Evolutionary conservation across 2,888 invertebrate genomes (phyloP).

Genomic region (Helicoverpa assulta): DNA sequence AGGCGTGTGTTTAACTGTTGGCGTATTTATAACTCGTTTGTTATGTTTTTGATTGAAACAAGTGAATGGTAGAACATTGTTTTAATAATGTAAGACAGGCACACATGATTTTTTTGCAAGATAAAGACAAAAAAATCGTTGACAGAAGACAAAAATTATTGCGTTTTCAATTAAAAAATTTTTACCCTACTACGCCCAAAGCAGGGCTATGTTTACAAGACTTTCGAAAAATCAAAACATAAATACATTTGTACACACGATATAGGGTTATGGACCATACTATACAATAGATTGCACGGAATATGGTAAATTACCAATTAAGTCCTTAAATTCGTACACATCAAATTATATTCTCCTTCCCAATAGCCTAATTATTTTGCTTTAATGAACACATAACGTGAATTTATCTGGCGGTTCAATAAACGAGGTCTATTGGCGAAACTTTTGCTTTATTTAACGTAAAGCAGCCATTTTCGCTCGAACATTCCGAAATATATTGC

Average conservation of each 20-base stretch:
- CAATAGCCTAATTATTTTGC: neutral
- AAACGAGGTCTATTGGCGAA: constrained; percentile 18
- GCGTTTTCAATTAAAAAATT: too few relatives aligned
- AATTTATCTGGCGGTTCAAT: constrained; percentile 37
- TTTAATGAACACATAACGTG: constrained; percentile 34
- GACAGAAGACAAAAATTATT: too few relatives aligned
- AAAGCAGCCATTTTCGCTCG: constrained; percentile 22
- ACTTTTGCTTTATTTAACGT: constrained; percentile 28
- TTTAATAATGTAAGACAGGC: neutral
- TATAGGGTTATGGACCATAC: too few relatives aligned
- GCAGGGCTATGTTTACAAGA: too few relatives aligned
- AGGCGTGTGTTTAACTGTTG: constrained; percentile 27
- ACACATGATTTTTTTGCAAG: neutral
- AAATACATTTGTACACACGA: too few relatives aligned
- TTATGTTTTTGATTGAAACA: constrained; percentile 21
- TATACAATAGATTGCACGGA: too few relatives aligned
- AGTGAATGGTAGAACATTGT: constrained; percentile 11
- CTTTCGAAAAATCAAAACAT: too few relatives aligned
- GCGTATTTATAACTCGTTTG: constrained; percentile 37
- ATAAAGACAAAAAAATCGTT: too few relatives aligned
- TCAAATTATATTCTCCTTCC: neutral
- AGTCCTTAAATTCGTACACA: too few relatives aligned
- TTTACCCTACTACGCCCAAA: too few relatives aligned
- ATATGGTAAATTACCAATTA: too few relatives aligned
- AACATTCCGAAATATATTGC: constrained; percentile 33